Evolutionary conservation across 2,113 vertebrate species (phyloP), one percentile per base, ranked within the genome.

Genomic region (Coryphaenoides rupestris): DNA sequence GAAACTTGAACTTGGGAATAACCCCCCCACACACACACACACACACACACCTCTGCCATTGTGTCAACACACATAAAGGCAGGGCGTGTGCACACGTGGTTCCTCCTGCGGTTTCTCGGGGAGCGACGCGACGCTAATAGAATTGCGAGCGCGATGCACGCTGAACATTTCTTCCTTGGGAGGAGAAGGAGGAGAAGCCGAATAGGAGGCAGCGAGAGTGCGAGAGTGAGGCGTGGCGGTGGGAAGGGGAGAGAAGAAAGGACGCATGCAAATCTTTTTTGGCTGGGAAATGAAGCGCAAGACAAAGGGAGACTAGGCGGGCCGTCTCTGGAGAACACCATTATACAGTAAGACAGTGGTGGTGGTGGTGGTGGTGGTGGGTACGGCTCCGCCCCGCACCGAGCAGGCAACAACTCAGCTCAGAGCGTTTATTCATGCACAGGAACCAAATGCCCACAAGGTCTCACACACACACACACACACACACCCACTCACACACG

Each of bases 301-400:
- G 81, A 89, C 85, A 87, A 88, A 79, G 77, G 81, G 77, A 87
- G 83, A 83, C 68, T 74, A 77, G 69, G 73, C 77, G 75, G 84
- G 78, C 81, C 60, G 80, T 69, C 74, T 78, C 76, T 77, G 63
- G 76, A 86, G 80, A 62, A 69, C 65, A 76, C 73, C 52, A 70
- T 77, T 73, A 74, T 78, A 66, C 53, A 75, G 66, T 65, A 73
- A 68, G 75, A 76, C 75, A 54, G 50, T 49, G 55, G n/a, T n/a
- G n/a, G n/a, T n/a, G n/a, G n/a, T n/a, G n/a, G n/a, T n/a, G n/a
- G n/a, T n/a, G n/a, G n/a, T n/a, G n/a, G 45, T 56, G 55, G 60
- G 33, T 62, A 65, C 63, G 61, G 54, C 53, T 2, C 50, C 58
- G 66, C 59, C 72, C 33, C 66, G 69, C 61, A 0, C 64, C 69